Conservation (phyloP, 2,113 vertebrate species). For the Rynchops niger region DNA sequence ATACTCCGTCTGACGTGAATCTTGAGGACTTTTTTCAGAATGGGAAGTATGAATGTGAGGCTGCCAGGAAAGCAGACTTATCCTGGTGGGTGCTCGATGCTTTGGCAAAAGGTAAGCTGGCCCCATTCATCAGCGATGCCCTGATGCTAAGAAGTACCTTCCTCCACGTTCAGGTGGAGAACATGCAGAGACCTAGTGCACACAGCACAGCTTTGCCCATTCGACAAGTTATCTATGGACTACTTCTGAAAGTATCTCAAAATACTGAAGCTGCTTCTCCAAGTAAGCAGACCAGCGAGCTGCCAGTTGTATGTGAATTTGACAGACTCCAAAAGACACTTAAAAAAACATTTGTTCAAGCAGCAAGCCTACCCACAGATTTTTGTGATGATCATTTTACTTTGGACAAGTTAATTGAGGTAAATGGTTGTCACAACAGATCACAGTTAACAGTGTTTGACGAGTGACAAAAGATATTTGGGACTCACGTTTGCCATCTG, state of each 20-base stretch:
- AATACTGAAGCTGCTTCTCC: background rate
- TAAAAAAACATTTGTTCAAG: conserved; percentile 75
- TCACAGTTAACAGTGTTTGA: background rate
- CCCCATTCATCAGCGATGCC: conserved; percentile 80
- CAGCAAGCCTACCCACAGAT: conserved; percentile 28
- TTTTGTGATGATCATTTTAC: conserved; percentile 36
- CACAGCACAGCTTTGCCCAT: conserved; percentile 78
- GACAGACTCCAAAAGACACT: conserved; percentile 82
- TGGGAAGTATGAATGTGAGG: conserved; percentile 37
- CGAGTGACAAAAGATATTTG: background rate
- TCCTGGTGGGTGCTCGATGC: conserved; percentile 77
- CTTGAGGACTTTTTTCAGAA: conserved; percentile 81
- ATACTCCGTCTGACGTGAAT: conserved; percentile 73
- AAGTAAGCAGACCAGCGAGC: background rate
- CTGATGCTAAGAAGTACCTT: conserved; percentile 81
- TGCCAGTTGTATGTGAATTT: conserved; percentile 78
- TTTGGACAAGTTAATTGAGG: conserved; percentile 80
- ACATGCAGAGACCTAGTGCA: conserved; percentile 81
- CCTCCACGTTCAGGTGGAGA: conserved; percentile 89
- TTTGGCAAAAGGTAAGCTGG: conserved; percentile 74
- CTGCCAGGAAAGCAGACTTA: conserved; percentile 42
- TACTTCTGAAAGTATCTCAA: conserved; percentile 68
- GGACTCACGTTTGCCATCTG: background rate
- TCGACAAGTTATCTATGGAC: conserved; percentile 84
- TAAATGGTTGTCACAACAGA: conserved; percentile 55